Base-by-base conservation (phyloP, 2,113 vertebrate species). In the Poicephalus meyeri region DNA sequence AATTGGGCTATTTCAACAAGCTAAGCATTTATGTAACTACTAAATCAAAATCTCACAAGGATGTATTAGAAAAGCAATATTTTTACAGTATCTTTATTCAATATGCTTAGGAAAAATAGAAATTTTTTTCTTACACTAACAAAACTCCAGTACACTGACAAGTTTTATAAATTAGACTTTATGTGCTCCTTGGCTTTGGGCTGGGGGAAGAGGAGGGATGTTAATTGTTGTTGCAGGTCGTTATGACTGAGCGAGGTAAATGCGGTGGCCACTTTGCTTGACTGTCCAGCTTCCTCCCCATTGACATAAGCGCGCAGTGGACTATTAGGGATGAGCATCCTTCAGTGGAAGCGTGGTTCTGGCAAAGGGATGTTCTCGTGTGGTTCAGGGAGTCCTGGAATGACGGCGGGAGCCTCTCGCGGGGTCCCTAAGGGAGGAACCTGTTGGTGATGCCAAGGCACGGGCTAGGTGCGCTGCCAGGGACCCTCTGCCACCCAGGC, bases 131-230 rank as follows among this genome's bases (percentile, higher is more conserved):
- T 88, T 52, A 77, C 14, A 49, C 5, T 53, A 52, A 60, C 33
- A 83, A 89, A 91, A 86, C 2, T 13, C 11, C 33, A 72, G 35
- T 35, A 35, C 35, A 35, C 35, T 35, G 35, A 35, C 35, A 35
- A 35, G 35, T 35, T 35, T 35, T 35, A 35, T 35, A 35, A 35
- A 35, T 35, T 7, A 35, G 35, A 35, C 7, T 35, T 35, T 35
- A 35, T 35, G 35, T 35, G 35, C 35, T 35, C 35, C n/a, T n/a
- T n/a, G n/a, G 80, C 87, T 97, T 44, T 84, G 97, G 82, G 46
- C 94, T 39, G 92, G 97, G 97, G 98, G 24, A 97, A 86, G 95
- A 92, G 84, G 41, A 96, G 98, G 97, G 98, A 98, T 97, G 98
- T 93, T 97, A 96, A 94, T 98, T 96, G 55, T 61, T 55, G 97